Conservation (phyloP, 2,797 vertebrate genomes). For the Lutjanus campechanus region DNA sequence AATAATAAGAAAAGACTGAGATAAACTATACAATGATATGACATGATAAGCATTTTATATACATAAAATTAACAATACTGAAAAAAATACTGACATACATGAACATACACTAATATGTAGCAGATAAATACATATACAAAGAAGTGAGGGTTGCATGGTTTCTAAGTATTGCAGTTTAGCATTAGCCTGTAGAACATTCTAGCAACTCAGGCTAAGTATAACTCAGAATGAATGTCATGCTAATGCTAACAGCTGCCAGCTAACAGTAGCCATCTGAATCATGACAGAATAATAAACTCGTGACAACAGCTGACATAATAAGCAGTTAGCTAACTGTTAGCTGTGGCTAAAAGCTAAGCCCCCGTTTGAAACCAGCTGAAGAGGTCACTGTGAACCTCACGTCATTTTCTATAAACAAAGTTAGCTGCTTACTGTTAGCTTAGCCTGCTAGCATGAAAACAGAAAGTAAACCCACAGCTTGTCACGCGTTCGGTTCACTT, state of each 20-base stretch:
- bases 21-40: too few species aligned
- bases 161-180: not conserved
- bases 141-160: too few species aligned
- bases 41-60: too few species aligned
- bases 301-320: too few species aligned
- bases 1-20: too few species aligned
- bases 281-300: too few species aligned
- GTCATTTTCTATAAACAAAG: not conserved
- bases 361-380: not conserved
- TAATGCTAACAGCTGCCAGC: slow-evolving; percentile 18
- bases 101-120: too few species aligned
- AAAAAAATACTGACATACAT: too few species aligned
- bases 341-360: too few species aligned
- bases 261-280: not conserved
- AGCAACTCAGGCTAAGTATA: slow-evolving; percentile 8
- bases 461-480: not conserved
- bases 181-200: slow-evolving; percentile 50
- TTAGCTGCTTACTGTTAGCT: slow-evolving; percentile 6
- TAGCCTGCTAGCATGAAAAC: slow-evolving; percentile 12
- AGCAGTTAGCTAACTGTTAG: not conserved
- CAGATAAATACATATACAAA: too few species aligned
- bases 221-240: not conserved
- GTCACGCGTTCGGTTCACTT: too few species aligned
- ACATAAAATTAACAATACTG: too few species aligned
- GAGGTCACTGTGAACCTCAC: not conserved